Percentiles rank a stretch among this genome's conserved stretches.
phyloP scores from a whole-genome alignment of 2,797 vertebrate species.

The Staurois parvus region DNA sequence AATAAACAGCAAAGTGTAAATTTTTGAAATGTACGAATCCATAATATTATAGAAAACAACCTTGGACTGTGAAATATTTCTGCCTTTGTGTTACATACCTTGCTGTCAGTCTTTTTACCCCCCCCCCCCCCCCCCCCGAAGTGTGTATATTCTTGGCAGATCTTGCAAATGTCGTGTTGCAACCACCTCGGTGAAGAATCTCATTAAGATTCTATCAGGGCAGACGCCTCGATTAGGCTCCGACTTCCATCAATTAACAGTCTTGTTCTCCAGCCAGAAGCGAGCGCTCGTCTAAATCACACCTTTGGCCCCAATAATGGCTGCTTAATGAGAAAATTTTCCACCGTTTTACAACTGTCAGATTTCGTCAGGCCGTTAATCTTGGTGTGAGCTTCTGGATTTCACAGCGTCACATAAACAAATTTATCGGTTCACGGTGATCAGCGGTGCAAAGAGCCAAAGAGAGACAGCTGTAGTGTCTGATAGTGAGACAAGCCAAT shows the following conservation, averaged over 20 bases:
- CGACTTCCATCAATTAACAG: slow-evolving; percentile 63
- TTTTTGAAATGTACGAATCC: no score
- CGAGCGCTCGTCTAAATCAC: slow-evolving; percentile 34
- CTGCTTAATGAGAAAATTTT: slow-evolving; percentile 62
- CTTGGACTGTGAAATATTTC: no score
- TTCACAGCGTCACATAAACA: rapidly evolving
- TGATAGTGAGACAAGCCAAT: not conserved
- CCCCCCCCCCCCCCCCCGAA: no score
- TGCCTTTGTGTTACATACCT: no score
- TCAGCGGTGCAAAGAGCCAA: not conserved
- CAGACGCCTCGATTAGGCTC: slow-evolving; percentile 30
- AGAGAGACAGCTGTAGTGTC: not conserved
- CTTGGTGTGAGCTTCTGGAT: not conserved
- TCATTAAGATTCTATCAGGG: slow-evolving; percentile 5
- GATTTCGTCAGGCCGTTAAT: slow-evolving; percentile 39
- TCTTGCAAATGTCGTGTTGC: no score
- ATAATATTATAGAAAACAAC: no score
- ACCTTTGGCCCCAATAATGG: slow-evolving; percentile 64
- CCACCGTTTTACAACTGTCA: slow-evolving; percentile 44
- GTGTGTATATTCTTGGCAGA: no score
- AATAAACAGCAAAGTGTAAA: no score
- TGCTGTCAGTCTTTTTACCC: no score
- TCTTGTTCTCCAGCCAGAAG: slow-evolving; percentile 63
- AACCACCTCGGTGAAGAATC: not conserved
- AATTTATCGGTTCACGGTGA: not conserved